Evolutionary conservation across 2,888 invertebrate species (phyloP), one percentile per base, ranked within the genome.

Genomic region (Phaedon cochleariae): DNA sequence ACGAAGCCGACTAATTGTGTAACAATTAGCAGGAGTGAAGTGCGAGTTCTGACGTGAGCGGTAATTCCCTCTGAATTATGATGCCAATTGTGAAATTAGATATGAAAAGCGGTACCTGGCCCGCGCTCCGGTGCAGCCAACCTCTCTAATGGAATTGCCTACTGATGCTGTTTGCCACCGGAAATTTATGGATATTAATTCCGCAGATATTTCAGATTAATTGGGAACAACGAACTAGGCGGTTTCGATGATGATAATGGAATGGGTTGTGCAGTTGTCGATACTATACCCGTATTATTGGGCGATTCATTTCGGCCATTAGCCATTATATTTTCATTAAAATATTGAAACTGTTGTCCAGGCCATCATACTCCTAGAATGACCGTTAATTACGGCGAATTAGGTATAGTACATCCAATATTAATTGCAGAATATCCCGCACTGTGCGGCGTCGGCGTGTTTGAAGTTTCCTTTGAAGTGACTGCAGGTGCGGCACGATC

Each of bases 111-210:
- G 51, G 26, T 60, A 75, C 76, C 75, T 75, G 74, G 70, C 69
- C 72, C 60, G 59, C 64, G 59, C 53, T 62, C 55, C 59, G 54
- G 45, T 52, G 55, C 62, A 64, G 63, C 72, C 69, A 73, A 73
- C 71, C 71, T 70, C 65, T 61, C 75, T 79, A 81, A 81, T 81
- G 80, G 80, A 79, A 81, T 81, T 81, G 80, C 76, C 77, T 77
- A 76, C 75, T 80, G 80, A 78, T 80, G 77, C 75, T 79, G 79
- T 81, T 81, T 81, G 78, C 76, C 76, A 73, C 75, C 41, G 70
- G 77, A 80, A 81, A 81, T 81, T 81, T 82, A 81, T 81, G 81
- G 81, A 79, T 81, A 81, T 82, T 81, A 81, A 81, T 81, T 81
- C 79, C 76, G 75, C 76, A 72, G 76, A 76, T 77, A 76, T 75